phyloP scores from a whole-genome alignment of 2,888 invertebrate genomes.

The Petrolisthes manimaculis region DNA sequence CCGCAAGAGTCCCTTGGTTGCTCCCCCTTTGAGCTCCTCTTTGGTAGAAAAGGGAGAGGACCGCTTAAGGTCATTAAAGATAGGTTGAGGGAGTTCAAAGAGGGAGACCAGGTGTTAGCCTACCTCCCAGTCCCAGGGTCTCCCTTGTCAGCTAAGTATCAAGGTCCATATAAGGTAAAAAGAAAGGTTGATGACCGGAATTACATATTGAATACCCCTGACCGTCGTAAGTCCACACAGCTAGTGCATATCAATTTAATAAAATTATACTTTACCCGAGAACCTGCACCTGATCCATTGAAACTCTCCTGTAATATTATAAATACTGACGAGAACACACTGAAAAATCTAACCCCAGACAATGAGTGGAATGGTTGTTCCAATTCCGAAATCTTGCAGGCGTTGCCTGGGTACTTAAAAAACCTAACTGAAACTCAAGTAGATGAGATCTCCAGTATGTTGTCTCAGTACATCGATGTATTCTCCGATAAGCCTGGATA shows the following conservation, averaged over 20 bases:
- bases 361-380: neutral
- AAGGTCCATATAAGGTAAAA: neutral
- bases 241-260: slow-evolving; percentile 5
- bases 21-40: slow-evolving; percentile 18
- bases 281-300: neutral
- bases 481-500: neutral
- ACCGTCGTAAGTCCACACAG: slow-evolving; percentile 10
- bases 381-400: neutral
- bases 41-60: slow-evolving; percentile 8
- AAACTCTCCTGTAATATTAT: neutral
- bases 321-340: neutral
- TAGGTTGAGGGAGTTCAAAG: neutral
- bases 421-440: neutral
- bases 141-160: slow-evolving; percentile 11
- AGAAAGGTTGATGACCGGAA: slow-evolving; percentile 1
- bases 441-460: neutral
- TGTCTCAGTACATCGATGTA: neutral
- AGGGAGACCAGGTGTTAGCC: slow-evolving; percentile 25
- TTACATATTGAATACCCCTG: slow-evolving; percentile 12
- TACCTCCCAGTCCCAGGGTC: slow-evolving; percentile 8
- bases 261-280: neutral
- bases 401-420: neutral
- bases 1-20: neutral
- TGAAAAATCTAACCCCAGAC: neutral
- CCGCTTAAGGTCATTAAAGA: neutral